phyloP scores from a whole-genome alignment of 1,140 invertebrate genomes.

The Heliothis virescens region DNA sequence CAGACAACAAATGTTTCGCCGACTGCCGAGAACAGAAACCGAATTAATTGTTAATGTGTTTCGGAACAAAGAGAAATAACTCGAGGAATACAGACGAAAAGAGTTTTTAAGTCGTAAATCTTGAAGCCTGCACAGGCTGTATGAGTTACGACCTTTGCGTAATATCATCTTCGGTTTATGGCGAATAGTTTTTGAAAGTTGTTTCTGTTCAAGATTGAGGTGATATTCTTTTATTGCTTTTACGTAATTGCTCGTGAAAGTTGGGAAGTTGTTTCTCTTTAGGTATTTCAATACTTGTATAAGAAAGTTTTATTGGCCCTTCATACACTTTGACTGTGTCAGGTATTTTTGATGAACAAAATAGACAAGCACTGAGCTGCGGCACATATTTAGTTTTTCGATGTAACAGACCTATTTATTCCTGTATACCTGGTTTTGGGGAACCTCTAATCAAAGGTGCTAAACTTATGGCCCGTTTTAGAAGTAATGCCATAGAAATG shows the following conservation, averaged over 20 bases:
- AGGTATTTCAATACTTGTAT: neutral
- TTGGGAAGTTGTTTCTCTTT: neutral
- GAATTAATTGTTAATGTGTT: neutral
- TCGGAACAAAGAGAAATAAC: conserved; percentile 29
- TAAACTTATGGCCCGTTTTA: no score
- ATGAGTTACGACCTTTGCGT: conserved; percentile 29
- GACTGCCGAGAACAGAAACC: conserved; percentile 6
- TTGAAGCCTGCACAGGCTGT: neutral
- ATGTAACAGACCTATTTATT: no score
- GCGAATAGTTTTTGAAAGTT: conserved; percentile 18
- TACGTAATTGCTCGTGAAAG: neutral
- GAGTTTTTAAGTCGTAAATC: conserved; percentile 26
- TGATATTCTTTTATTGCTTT: conserved; percentile 23
- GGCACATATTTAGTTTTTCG: no score
- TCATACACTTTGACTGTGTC: neutral
- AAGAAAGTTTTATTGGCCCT: neutral
- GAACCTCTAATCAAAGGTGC: no score
- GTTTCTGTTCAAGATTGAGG: neutral
- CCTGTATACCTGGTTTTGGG: no score
- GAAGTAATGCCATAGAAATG: no score
- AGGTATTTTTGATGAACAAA: no score
- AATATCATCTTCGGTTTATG: conserved; percentile 35
- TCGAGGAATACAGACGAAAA: neutral
- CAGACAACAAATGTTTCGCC: conserved; percentile 30
- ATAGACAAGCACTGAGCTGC: no score